Evolutionary conservation across 1,140 invertebrate species (phyloP).

Genomic region (Brachionus calyciflorus): DNA sequence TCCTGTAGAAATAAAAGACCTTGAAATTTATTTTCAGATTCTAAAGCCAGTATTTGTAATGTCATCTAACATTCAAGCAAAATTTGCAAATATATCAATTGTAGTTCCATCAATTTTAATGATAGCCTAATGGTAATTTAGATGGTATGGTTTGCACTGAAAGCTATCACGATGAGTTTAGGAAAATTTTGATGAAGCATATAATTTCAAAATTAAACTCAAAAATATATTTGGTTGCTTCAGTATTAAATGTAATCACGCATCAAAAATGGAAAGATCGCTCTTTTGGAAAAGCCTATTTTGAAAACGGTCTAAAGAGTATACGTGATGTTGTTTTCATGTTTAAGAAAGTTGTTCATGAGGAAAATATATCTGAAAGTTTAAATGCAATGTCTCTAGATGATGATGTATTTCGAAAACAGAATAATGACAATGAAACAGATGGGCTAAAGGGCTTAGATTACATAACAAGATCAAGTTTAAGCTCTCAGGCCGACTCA

Average conservation of each 20-base stretch:
- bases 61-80: background rate
- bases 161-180: background rate
- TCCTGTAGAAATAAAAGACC: background rate
- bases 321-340: background rate
- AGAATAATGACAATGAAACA: background rate
- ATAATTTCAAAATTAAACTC: slow-evolving; percentile 8
- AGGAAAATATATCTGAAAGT: background rate
- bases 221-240: background rate
- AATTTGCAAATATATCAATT: slow-evolving; percentile 3
- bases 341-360: background rate
- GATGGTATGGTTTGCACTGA: background rate
- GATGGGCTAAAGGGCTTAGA: background rate
- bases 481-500: background rate
- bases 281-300: background rate
- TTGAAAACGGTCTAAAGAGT: background rate
- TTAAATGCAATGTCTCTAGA: background rate
- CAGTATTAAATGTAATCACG: background rate
- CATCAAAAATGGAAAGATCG: background rate
- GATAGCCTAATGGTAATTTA: background rate
- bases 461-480: background rate
- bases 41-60: slow-evolving; percentile 1
- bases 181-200: background rate
- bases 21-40: slow-evolving; percentile 18
- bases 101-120: background rate
- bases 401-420: background rate